Conservation (phyloP, 1,140 invertebrate species). For the Lanistes nyassanus region DNA sequence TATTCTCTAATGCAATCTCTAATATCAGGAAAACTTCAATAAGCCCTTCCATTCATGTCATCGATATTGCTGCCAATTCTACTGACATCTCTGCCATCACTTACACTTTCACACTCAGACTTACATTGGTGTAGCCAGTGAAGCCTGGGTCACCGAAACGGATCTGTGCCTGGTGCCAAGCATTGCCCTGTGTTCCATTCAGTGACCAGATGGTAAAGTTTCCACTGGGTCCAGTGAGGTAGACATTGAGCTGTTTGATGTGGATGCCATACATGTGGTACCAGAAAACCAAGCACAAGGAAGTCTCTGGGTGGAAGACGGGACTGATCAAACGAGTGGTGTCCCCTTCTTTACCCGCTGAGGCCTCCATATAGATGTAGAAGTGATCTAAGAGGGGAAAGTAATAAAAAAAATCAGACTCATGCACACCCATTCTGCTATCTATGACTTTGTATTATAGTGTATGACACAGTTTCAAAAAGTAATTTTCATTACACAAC, state of each 20-base stretch:
- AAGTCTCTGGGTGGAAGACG: constrained; percentile 8
- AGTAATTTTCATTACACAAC: too few relatives aligned
- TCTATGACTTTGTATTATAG: too few relatives aligned
- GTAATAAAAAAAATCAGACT: not conserved
- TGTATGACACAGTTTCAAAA: too few relatives aligned
- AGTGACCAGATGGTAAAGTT: constrained; percentile 21
- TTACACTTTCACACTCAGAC: not conserved
- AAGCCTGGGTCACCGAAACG: constrained; percentile 28
- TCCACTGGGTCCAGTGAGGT: constrained; percentile 26
- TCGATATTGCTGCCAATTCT: not conserved
- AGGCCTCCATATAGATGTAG: constrained; percentile 49
- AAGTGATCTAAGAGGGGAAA: constrained; percentile 30
- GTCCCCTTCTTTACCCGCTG: constrained; percentile 29
- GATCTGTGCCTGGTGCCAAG: constrained; percentile 44
- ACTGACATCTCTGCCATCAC: constrained; percentile 29
- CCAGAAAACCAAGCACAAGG: constrained; percentile 56
- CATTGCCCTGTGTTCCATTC: constrained; percentile 39
- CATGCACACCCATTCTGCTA: not conserved
- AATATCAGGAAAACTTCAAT: too few relatives aligned
- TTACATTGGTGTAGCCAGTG: constrained; percentile 12
- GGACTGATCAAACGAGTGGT: constrained; percentile 31
- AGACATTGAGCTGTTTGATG: constrained; percentile 51
- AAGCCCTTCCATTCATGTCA: too few relatives aligned
- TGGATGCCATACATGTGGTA: constrained; percentile 64
- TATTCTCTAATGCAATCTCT: too few relatives aligned